Evolutionary conservation across 2,888 invertebrate genomes (phyloP), one percentile per base, ranked within the genome.

Genomic region (Tromatobia lineatoria): DNA sequence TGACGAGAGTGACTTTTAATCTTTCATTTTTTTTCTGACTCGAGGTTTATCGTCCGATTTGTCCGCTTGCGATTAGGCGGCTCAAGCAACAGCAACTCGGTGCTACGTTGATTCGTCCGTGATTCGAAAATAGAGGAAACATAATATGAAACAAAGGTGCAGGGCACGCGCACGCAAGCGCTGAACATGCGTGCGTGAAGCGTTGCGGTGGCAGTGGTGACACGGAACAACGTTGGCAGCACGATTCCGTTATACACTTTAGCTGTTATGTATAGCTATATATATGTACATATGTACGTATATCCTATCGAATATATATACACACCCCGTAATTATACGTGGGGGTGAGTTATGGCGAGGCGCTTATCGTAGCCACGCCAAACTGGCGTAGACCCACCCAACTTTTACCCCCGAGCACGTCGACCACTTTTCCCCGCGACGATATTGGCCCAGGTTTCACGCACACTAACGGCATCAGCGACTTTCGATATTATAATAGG

Each of bases 321-420:
- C 52, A 71, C 47, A 57, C 85, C 88, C 89, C 87, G 88, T 90
- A 91, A 91, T 91, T 91, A 91, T 89, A 89, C 88, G 83, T 59
- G 76, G 75, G 90, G 89, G 89, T 91, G 91, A 92, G 82, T 92
- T 92, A 92, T 91, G 89, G 87, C 89, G 85, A 78, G 79, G 84
- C 87, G 86, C 86, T 86, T 87, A 87, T 87, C 87, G 87, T 84
- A 66, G 77, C 85, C 80, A 87, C 83, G 85, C 85, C 86, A 87
- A 83, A 87, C 83, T 78, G 54, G 73, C 71, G 74, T 79, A 70
- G 64, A 70, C 70, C 70, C 59, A 79, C 34, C 70, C 75, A 79
- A 79, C 79, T 83, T 79, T 79, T 57, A 80, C 69, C 79, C 70
- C 75, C 74, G 70, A 59, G 74, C 79, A 78, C 54, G 78, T 85